Percentiles rank a stretch among this genome's conserved stretches.
phyloP scores from a whole-genome alignment of 2,797 vertebrate species.

The Tachyglossus aculeatus region DNA sequence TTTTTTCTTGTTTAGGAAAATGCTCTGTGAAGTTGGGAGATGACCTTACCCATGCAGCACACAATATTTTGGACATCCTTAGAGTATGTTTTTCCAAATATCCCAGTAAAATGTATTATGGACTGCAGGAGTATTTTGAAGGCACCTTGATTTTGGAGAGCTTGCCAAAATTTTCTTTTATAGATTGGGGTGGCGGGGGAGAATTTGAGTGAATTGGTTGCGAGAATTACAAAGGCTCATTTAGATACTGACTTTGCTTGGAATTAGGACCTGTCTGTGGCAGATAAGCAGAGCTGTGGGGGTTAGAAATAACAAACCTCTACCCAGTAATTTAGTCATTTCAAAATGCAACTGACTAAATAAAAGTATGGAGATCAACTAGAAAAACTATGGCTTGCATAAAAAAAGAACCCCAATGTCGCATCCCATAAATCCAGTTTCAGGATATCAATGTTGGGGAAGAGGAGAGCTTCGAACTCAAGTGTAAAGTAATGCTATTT shows the following conservation, averaged over 20 bases:
- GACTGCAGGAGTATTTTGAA: too few relatives aligned
- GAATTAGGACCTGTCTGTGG: not conserved
- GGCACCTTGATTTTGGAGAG: not conserved
- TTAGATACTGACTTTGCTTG: too few relatives aligned
- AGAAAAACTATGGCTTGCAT: not conserved
- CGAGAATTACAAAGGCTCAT: not conserved
- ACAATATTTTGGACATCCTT: too few relatives aligned
- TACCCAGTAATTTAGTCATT: not conserved
- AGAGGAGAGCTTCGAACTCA: not conserved
- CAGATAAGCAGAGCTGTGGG: not conserved
- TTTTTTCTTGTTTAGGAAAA: too few relatives aligned
- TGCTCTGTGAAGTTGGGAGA: too few relatives aligned
- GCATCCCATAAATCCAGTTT: constrained; percentile 14
- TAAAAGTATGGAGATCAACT: not conserved
- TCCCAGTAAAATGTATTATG: too few relatives aligned
- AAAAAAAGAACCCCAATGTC: not conserved
- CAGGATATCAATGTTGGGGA: not conserved
- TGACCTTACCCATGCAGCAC: too few relatives aligned
- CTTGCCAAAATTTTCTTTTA: not conserved
- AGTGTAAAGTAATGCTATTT: constrained; percentile 25
- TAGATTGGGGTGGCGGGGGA: not conserved
- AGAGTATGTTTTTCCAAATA: too few relatives aligned
- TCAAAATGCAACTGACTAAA: not conserved
- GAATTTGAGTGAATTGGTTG: not conserved
- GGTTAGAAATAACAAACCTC: not conserved